phyloP scores from a whole-genome alignment of 1,140 invertebrate species.

The Anagrus nilaparvatae region DNA sequence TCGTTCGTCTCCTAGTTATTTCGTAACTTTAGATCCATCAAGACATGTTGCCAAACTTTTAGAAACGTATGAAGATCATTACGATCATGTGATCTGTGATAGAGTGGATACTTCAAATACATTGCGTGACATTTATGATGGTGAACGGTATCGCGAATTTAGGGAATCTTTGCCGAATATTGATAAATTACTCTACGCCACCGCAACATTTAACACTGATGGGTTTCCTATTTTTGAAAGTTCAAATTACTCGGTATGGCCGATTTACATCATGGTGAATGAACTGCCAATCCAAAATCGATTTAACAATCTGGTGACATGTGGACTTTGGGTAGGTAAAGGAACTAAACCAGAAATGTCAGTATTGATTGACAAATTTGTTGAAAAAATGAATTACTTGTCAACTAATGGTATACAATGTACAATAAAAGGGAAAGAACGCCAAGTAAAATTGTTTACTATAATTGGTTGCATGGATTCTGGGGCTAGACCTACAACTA shows the following conservation, averaged over 20 bases:
- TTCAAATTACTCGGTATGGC: slow-evolving; percentile 3
- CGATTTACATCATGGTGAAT: slow-evolving; percentile 12
- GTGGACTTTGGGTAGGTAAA: slow-evolving; percentile 8
- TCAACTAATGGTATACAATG: not conserved
- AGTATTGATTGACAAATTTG: slow-evolving; percentile 4
- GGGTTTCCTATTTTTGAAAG: slow-evolving; percentile 11
- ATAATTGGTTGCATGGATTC: slow-evolving; percentile 7
- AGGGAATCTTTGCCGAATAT: not conserved
- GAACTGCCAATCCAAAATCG: slow-evolving; percentile 12
- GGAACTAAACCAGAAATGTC: slow-evolving; percentile 6
- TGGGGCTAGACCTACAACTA: not conserved
- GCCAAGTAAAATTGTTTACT: slow-evolving; percentile 4
- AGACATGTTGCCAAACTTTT: slow-evolving; percentile 7
- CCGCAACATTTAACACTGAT: slow-evolving; percentile 11
- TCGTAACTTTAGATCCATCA: slow-evolving; percentile 10
- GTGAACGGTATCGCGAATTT: slow-evolving; percentile 5
- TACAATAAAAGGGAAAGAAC: not conserved
- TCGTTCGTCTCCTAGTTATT: slow-evolving; percentile 7
- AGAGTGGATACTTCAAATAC: not conserved
- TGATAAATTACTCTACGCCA: slow-evolving; percentile 5
- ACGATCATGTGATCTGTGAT: slow-evolving; percentile 3
- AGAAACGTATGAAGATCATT: slow-evolving; percentile 5
- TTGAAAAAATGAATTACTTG: slow-evolving; percentile 2
- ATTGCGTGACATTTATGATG: slow-evolving; percentile 10
- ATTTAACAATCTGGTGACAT: slow-evolving; percentile 1